Percentiles rank a stretch among this genome's conserved stretches.
Conservation (phyloP, 2,888 invertebrate genomes). For the Catocala nupta region DNA sequence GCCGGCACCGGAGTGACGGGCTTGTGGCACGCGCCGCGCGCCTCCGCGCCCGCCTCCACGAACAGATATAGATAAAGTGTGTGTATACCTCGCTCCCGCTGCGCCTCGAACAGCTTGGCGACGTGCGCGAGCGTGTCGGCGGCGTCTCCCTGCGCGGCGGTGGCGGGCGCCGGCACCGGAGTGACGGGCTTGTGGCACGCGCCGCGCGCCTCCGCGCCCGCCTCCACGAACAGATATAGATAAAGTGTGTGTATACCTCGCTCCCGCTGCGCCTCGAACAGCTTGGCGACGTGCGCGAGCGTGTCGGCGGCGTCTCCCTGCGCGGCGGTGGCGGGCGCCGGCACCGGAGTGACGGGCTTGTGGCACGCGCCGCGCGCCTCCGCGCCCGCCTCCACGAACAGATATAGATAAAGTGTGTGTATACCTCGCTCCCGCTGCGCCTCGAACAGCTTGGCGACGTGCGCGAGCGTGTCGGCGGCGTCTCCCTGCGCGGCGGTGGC, state of each 20-base stretch:
- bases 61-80: conserved; percentile 84
- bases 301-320: conserved; percentile 71
- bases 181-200: conserved; percentile 87
- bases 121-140: conserved; percentile 87
- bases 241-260: conserved; percentile 52
- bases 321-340: conserved; percentile 32
- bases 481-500: conserved; percentile 42
- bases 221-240: conserved; percentile 92
- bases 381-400: conserved; percentile 94
- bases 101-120: conserved; percentile 86
- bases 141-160: conserved; percentile 46
- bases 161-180: conserved; percentile 38
- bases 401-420: conserved; percentile 21
- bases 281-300: conserved; percentile 87
- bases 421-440: conserved; percentile 73
- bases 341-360: conserved; percentile 73
- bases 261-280: conserved; percentile 84
- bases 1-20: conserved; percentile 65
- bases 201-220: conserved; percentile 90
- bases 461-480: conserved; percentile 82
- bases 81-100: conserved; percentile 66
- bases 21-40: conserved; percentile 89
- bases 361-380: conserved; percentile 90
- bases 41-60: conserved; percentile 92
- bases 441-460: conserved; percentile 88